Base-by-base conservation (phyloP, 1,140 invertebrate species). In the Oncopodura yosiiana region DNA sequence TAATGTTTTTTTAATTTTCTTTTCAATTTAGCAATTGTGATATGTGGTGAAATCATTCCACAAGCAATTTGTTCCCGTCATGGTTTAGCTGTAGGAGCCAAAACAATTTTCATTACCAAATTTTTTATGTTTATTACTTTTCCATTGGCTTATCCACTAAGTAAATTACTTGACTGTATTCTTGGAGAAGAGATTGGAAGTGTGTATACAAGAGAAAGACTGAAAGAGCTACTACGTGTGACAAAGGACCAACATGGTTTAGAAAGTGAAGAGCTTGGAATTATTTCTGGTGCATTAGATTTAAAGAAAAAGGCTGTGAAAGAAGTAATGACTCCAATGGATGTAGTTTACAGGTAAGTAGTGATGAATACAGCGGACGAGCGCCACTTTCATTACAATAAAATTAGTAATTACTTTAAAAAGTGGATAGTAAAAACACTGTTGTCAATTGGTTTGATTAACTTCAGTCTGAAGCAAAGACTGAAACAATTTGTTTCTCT, bases 91-190 rank as follows among this genome's bases (percentile, higher is more conserved):
- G 73, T 82, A 24, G 81, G 81, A 27, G 79, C 80, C 11, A 70
- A 71, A 43, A 82, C 81, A 1, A 71, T 78, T 42, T 74, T 69
- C 66, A 68, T 83, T 6, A 83, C 79, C 2, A 73, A 73, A 37
- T 68, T 81, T 43, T 79, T 81, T 54, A 81, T 82, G 78, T 41
- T 77, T 2, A 29, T 82, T 0, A 83, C 81, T 9, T 77, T 75
- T 60, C 79, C 79, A 8, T 56, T 81, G 9, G 77, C 81, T 12
- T 82, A 72, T 64, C 81, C 81, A 1, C 74, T 82, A n/a, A 77
- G 75, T 63, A 72, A 74, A 49, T 45, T 81, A 5, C 63, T 82
- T 24, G 80, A 69, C 49, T 27, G 41, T 14, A 39, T 79, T 52
- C 66, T 81, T 4, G 79, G 80, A 6, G 70, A 73, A 59, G 80